Evolutionary conservation across 2,113 vertebrate genomes (phyloP), one percentile per base, ranked within the genome.

Genomic region (Octodon degus): DNA sequence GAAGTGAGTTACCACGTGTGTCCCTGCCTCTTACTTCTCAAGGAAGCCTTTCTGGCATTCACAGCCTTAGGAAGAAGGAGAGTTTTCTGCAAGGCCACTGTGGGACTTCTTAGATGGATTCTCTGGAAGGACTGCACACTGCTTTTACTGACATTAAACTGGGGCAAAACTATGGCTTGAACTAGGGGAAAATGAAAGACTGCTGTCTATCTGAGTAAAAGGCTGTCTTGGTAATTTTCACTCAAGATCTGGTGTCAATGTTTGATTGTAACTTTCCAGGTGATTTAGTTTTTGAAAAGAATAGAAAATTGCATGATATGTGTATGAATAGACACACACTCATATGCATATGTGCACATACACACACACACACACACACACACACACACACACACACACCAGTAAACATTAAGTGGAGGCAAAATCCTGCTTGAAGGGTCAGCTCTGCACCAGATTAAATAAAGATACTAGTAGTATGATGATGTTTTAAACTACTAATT

Each of bases 371-470:
- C n/a, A 70, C 1, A 30, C 22, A 27, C 5, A 65, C 30, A 7
- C 12, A 40, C n/a, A 34, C 34, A 74, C 17, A 37, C 4, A 53
- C 40, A 40, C 65, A 17, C 8, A 22, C 10, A n/a, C 50, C 4
- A n/a, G 22, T 40, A 89, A 60, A 74, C 25, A 25, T 87, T 74
- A 32, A 47, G 50, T 82, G 37, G 40, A 68, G 58, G 3, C 32
- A 43, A 13, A 94, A 93, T 90, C 94, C 25, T 95, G 27, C 17
- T 53, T 92, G 70, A 93, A 86, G 19, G 32, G 65, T 94, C 65
- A 60, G 88, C 34, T 94, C 74, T 77, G 34, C 12, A 22, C 16
- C 19, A 17, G 10, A 85, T 1, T 53, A 0, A 62, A 62, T 92
- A 90, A 93, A 96, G 92, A 87, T 74, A 79, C 77, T 40, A 62